These are phyloP conservation scores for Hermatobates lingyangjiaoensis DNA, from an alignment of 1,140 invertebrate species.

Conservation along the genomic window DNA sequence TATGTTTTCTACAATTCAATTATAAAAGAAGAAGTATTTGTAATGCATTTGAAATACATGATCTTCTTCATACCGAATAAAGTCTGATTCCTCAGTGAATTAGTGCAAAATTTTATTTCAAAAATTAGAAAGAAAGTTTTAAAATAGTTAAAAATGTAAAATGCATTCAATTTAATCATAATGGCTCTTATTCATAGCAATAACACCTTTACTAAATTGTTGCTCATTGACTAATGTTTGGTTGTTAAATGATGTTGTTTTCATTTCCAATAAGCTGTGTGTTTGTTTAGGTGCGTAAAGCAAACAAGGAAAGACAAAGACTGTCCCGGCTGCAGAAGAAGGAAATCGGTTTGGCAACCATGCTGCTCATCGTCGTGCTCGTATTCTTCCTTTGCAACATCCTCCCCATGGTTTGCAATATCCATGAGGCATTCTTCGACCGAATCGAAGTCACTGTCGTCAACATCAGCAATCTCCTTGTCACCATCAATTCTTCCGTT, in stretches of 20 bases:
- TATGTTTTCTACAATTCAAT: no score
- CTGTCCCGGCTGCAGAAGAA: slow-evolving; percentile 60
- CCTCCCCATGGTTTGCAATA: slow-evolving; percentile 71
- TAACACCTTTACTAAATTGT: background rate
- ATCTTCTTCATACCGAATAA: no score
- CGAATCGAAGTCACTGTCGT: slow-evolving; percentile 54
- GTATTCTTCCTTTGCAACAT: slow-evolving; percentile 91
- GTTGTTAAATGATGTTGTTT: slow-evolving; percentile 1
- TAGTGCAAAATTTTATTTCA: no score
- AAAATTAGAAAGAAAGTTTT: no score
- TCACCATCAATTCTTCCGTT: slow-evolving; percentile 89
- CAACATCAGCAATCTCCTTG: slow-evolving; percentile 73
- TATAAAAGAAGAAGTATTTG: no score
- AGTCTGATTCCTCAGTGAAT: no score
- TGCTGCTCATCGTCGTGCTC: slow-evolving; percentile 82
- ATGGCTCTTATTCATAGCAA: background rate
- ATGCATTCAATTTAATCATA: no score
- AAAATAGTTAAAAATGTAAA: no score
- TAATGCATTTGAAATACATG: no score
- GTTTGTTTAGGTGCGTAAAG: slow-evolving; percentile 46
- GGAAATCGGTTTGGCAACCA: slow-evolving; percentile 77
- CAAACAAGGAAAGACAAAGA: slow-evolving; percentile 61
- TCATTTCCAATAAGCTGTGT: no score
- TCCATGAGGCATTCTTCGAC: slow-evolving; percentile 56
- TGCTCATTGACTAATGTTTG: background rate